Percentiles rank a stretch among this genome's conserved stretches.
These are phyloP conservation scores for Lepetodrilus schrolli DNA, from an alignment of 2,888 invertebrate genomes.

Conservation along the genomic window DNA sequence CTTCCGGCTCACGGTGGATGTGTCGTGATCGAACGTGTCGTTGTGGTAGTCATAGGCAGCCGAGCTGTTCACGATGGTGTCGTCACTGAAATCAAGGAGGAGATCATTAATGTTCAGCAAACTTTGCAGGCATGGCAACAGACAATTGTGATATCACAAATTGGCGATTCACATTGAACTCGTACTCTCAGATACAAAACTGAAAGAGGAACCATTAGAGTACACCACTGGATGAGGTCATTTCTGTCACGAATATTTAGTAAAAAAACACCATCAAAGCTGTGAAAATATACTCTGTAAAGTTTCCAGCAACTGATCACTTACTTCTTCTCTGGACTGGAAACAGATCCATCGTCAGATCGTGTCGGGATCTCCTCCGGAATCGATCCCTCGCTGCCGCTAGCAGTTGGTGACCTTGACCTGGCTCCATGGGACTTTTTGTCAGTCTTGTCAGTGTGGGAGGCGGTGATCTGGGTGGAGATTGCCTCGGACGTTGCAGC, in stretches of 20 bases:
- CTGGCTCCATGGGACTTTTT: constrained; percentile 1
- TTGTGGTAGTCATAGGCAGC: constrained; percentile 50
- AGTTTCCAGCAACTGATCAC: not conserved
- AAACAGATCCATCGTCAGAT: not conserved
- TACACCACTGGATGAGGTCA: not conserved
- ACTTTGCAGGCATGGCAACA: no score
- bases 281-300: no score
- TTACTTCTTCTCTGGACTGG: constrained; percentile 30
- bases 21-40: constrained; percentile 60
- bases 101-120: no score
- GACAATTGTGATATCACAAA: no score
- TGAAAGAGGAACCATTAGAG: not conserved
- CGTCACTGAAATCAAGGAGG: no score
- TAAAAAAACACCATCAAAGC: not conserved
- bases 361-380: constrained; percentile 58
- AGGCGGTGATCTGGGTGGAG: constrained; percentile 33
- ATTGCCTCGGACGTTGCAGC: constrained; percentile 36
- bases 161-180: no score
- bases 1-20: constrained; percentile 45
- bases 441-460: constrained; percentile 23
- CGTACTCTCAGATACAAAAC: not conserved
- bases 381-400: constrained; percentile 64
- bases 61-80: constrained; percentile 58
- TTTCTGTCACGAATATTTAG: not conserved
- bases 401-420: constrained; percentile 37